Percentiles rank a stretch among this genome's conserved stretches.
Evolutionary conservation across 2,797 vertebrate genomes (phyloP).

Genomic region (Acanthiza pusilla): DNA sequence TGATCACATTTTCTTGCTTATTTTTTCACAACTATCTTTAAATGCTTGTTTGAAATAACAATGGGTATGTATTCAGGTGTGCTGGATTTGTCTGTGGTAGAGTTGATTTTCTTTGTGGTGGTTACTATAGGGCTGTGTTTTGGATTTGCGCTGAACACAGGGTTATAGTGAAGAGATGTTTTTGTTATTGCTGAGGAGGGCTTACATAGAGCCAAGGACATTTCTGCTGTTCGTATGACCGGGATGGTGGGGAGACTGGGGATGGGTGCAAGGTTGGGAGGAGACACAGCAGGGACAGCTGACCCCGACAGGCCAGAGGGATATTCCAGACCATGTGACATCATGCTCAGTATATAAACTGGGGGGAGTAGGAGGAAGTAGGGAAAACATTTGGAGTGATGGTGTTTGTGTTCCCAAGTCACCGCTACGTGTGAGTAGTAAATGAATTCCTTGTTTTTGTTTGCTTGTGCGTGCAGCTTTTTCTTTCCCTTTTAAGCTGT

Average conservation of each 20-base stretch:
- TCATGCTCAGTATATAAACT: neutral
- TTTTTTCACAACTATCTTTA: neutral
- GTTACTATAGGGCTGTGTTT: neutral
- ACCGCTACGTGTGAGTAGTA: neutral
- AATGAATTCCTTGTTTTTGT: neutral
- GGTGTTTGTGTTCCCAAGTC: too few species aligned
- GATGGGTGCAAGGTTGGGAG: neutral
- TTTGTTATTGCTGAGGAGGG: neutral
- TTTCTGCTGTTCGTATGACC: neutral
- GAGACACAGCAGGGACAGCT: neutral
- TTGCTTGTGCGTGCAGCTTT: neutral
- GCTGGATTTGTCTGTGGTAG: neutral
- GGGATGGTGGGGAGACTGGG: too few species aligned
- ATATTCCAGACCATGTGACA: neutral
- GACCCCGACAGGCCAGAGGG: neutral
- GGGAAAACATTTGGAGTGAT: too few species aligned
- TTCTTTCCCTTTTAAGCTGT: neutral
- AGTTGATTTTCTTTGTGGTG: neutral
- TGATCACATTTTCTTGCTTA: neutral
- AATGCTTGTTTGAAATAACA: neutral
- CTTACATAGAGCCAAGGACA: neutral
- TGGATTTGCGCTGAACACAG: neutral
- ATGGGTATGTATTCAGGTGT: neutral
- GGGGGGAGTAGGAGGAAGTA: neutral
- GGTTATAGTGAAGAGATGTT: neutral